Evolutionary conservation across 1,140 invertebrate genomes (phyloP), one percentile per base, ranked within the genome.

Genomic region (Atta colombica): DNA sequence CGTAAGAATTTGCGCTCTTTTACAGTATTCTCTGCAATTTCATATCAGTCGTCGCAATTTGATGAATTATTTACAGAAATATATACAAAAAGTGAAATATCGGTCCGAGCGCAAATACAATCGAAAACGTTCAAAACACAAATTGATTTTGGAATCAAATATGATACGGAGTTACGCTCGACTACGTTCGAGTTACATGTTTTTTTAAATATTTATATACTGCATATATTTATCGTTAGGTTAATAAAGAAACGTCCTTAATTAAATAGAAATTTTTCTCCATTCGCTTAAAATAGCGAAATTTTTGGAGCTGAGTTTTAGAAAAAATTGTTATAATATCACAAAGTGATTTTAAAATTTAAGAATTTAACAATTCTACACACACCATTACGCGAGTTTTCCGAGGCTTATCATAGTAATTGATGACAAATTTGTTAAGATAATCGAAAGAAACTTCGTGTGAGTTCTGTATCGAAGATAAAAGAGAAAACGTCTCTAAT

Each of bases 171-270:
- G 65, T 14, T 53, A 21, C 39, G 18, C 12, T 65, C 31, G 21
- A 45, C 8, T 55, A 25, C 16, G 1, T 81, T 72, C 5, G 53
- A 81, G 16, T 3, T n/a, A 25, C 78, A 2, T 28, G 16, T 74
- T 61, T 63, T 8, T 74, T 74, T 60, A 45, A 69, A 14, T 58
- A 58, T 58, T 58, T 58, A 10, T 58, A 72, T 25, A n/a, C 18
- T n/a, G 39, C 39, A 45, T 16, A 16, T 61, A 55, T 49, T 39
- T 60, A 49, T 21, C 1, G 2, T 74, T 74, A 82, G n/a, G 8
- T 84, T 35, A 75, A 84, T 35, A 4, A 61, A 51, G n/a, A 25
- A 35, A 75, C n/a, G 69, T 75, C 39, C 55, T 84, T 61, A 63
- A 84, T 84, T 61, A 25, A 61, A 61, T 74, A 74, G 12, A 74